Evolutionary conservation across 1,140 invertebrate species (phyloP), one percentile per base, ranked within the genome.

Genomic region (Sinella curviseta): DNA sequence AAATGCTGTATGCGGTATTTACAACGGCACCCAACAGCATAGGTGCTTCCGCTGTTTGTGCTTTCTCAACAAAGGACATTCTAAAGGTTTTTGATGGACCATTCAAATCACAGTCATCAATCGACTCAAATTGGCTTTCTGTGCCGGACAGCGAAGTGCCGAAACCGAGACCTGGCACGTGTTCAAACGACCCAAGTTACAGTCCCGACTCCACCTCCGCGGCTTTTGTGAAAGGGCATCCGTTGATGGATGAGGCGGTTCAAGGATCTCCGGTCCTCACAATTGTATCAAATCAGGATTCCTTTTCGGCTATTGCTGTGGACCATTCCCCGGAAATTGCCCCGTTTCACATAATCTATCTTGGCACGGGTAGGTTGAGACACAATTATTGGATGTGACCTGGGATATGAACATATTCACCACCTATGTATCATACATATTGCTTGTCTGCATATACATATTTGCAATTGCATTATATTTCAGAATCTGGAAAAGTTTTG

Each of bases 21-120:
- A 98, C 95, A 60, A 99, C 98, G 0, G 94, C 97, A 2, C 91
- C 92, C 35, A 99, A 98, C 87, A 95, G 95, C 60, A 97, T 99
- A 84, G 92, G 94, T 1, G 97, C 96, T 31, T 99, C 96, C 8
- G 97, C 98, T 0, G 92, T 99, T 1, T 99, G 98, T 88, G 95
- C 96, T n/a, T 99, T 97, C 87, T 92, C 92, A 28, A 92, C 98
- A 88, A 90, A 92, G 82, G 95, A 95, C 85, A 93, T 99, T 77
- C 88, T 95, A 80, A 90, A 93, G 75, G 92, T 94, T 31, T 99
- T 99, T 87, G 92, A 96, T 84, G 96, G 92, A 24, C 90, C 92
- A 75, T 99, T 98, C 87, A 97, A 97, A 88, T 94, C 94, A 30
- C 96, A 98, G 88, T 91, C 95, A 84, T 93, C 92, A 74, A 93